A percentile compares a stretch with the other conserved stretches of the same genome.
These are phyloP conservation scores for Tamandua tetradactyla DNA, from an alignment of 2,797 vertebrate genomes.

Conservation along the genomic window DNA sequence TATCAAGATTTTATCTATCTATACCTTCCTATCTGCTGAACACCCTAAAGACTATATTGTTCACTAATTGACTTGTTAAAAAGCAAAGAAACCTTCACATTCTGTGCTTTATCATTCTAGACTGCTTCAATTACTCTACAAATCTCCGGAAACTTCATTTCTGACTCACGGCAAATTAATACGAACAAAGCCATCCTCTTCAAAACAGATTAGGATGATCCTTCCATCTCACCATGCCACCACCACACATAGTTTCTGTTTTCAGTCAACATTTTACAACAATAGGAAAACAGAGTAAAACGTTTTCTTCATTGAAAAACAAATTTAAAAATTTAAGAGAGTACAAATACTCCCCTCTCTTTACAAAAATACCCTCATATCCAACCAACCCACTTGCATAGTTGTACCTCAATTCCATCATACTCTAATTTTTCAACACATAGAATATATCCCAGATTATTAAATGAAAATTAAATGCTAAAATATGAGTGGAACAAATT, in stretches of 20 bases:
- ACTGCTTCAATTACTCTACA: constrained; percentile 47
- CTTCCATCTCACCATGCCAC: constrained; percentile 19
- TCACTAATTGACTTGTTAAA: constrained; percentile 41
- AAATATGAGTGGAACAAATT: background rate
- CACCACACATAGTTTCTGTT: constrained; percentile 9
- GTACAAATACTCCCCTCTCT: background rate
- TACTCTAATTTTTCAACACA: background rate
- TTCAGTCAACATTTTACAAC: constrained; percentile 14
- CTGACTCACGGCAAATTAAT: constrained; percentile 38
- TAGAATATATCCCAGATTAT: background rate
- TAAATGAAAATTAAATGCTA: constrained; percentile 14
- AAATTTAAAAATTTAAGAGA: background rate
- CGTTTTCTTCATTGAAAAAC: constrained; percentile 16
- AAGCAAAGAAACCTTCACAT: background rate
- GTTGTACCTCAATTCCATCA: background rate
- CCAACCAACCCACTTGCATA: background rate
- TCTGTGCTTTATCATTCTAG: background rate
- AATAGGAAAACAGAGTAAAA: constrained; percentile 8
- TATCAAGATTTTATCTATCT: background rate
- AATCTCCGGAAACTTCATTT: constrained; percentile 39
- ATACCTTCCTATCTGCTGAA: background rate
- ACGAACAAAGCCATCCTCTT: background rate
- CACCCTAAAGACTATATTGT: background rate
- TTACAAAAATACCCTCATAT: background rate
- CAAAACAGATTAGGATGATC: constrained; percentile 45